A percentile compares a stretch with the other conserved stretches of the same genome.
Conservation (phyloP, 1,140 invertebrate genomes). For the Leguminivora glycinivorella region DNA sequence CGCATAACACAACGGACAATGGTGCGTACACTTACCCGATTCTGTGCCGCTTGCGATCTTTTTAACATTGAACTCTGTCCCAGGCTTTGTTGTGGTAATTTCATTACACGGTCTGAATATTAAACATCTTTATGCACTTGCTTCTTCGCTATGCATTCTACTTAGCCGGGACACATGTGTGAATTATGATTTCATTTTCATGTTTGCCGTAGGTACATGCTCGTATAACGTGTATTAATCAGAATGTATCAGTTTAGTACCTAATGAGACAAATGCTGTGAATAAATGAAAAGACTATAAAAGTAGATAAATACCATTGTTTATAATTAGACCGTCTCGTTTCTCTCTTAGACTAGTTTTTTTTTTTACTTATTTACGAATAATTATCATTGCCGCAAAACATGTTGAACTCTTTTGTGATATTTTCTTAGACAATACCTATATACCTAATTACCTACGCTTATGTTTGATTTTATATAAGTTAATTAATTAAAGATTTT, state of each 20-base stretch:
- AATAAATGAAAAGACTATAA: neutral
- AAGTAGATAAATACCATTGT: too few relatives aligned
- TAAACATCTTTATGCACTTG: slow-evolving; percentile 39
- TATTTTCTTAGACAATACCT: too few relatives aligned
- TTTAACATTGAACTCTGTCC: neutral
- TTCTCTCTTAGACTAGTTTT: too few relatives aligned
- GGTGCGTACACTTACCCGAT: neutral
- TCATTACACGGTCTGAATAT: slow-evolving; percentile 70
- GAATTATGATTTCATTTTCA: slow-evolving; percentile 5
- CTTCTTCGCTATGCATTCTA: slow-evolving; percentile 4
- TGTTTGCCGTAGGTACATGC: neutral
- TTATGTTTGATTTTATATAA: too few relatives aligned
- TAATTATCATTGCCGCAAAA: too few relatives aligned
- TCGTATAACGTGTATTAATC: neutral
- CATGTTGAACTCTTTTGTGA: too few relatives aligned
- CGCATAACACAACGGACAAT: neutral
- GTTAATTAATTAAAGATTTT: too few relatives aligned
- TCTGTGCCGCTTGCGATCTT: neutral
- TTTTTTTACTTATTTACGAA: too few relatives aligned
- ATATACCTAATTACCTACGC: too few relatives aligned
- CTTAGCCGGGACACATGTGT: slow-evolving; percentile 11
- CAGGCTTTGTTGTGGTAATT: slow-evolving; percentile 72
- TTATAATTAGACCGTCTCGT: too few relatives aligned
- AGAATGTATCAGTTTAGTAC: neutral
- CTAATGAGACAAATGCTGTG: neutral